phyloP scores from a whole-genome alignment of 2,888 invertebrate species.

The Megalurothrips usitatus region DNA sequence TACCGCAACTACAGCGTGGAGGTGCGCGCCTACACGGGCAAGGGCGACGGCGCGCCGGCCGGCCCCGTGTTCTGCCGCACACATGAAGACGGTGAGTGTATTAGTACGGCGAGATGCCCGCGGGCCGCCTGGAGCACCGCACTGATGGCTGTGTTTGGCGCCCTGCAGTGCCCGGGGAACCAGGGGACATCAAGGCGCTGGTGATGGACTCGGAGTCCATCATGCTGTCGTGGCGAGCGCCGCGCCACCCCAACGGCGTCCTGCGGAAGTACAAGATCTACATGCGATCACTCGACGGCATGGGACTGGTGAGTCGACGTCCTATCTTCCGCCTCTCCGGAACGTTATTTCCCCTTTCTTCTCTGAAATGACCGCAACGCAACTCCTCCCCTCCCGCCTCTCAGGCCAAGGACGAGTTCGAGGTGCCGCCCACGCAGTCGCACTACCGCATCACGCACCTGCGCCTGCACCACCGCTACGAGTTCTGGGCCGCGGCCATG shows the following conservation, averaged over 20 bases:
- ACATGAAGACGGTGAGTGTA: constrained; percentile 45
- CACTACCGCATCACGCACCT: constrained; percentile 35
- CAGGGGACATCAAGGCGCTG: constrained; percentile 46
- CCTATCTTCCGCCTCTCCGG: too few species aligned
- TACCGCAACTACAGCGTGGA: constrained; percentile 49
- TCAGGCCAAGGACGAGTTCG: constrained; percentile 35
- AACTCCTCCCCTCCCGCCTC: not conserved
- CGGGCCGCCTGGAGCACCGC: too few species aligned
- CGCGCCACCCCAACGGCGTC: constrained; percentile 45
- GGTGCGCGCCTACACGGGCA: constrained; percentile 47
- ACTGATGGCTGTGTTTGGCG: too few species aligned
- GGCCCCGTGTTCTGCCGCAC: constrained; percentile 46
- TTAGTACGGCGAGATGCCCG: constrained; percentile 30
- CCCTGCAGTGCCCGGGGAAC: constrained; percentile 45
- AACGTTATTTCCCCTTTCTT: too few species aligned
- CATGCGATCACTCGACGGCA: constrained; percentile 36
- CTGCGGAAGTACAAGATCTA: constrained; percentile 46
- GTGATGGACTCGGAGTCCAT: constrained; percentile 45
- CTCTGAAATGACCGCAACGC: too few species aligned
- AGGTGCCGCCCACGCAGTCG: constrained; percentile 34
- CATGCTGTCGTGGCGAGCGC: constrained; percentile 47
- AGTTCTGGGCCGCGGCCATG: constrained; percentile 35
- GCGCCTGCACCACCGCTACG: constrained; percentile 33
- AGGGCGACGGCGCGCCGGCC: constrained; percentile 47
- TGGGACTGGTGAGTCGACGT: constrained; percentile 32